phyloP scores from a whole-genome alignment of 2,888 invertebrate species.

The Laspeyria flexula region DNA sequence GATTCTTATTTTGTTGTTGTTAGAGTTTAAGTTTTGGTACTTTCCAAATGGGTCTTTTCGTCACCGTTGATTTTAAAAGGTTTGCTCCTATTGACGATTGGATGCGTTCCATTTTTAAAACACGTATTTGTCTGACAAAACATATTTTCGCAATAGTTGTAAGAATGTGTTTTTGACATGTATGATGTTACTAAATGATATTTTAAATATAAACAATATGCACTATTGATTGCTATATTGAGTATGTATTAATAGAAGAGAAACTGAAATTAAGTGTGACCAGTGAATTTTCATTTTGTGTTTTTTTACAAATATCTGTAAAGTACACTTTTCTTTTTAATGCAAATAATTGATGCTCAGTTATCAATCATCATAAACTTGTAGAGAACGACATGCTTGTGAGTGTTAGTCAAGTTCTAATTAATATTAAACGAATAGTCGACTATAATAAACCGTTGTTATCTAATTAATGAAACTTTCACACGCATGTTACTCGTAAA shows the following conservation, averaged over 20 bases:
- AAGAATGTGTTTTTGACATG: slow-evolving; percentile 18
- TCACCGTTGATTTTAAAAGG: slow-evolving; percentile 52
- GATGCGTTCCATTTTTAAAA: slow-evolving; percentile 75
- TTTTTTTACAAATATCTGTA: too few species aligned
- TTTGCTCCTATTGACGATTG: slow-evolving; percentile 68
- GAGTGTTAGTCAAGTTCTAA: slow-evolving; percentile 3
- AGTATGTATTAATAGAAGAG: too few species aligned
- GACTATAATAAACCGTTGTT: slow-evolving; percentile 5
- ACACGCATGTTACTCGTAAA: not conserved
- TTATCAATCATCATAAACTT: too few species aligned
- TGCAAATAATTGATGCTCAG: too few species aligned
- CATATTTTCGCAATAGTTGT: slow-evolving; percentile 64
- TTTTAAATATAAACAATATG: too few species aligned
- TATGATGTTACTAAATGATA: too few species aligned
- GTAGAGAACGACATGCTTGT: too few species aligned
- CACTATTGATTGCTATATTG: too few species aligned
- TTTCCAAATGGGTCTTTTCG: slow-evolving; percentile 38
- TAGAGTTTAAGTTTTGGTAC: slow-evolving; percentile 38
- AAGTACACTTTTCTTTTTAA: too few species aligned
- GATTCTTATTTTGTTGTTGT: slow-evolving; percentile 11
- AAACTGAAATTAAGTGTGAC: too few species aligned
- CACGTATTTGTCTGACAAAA: slow-evolving; percentile 54
- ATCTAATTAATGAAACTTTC: slow-evolving; percentile 12
- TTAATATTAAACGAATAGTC: slow-evolving; percentile 3
- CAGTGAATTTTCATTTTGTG: too few species aligned